Base-by-base conservation (phyloP, 2,113 vertebrate species). In the Toxotes chatareus region DNA sequence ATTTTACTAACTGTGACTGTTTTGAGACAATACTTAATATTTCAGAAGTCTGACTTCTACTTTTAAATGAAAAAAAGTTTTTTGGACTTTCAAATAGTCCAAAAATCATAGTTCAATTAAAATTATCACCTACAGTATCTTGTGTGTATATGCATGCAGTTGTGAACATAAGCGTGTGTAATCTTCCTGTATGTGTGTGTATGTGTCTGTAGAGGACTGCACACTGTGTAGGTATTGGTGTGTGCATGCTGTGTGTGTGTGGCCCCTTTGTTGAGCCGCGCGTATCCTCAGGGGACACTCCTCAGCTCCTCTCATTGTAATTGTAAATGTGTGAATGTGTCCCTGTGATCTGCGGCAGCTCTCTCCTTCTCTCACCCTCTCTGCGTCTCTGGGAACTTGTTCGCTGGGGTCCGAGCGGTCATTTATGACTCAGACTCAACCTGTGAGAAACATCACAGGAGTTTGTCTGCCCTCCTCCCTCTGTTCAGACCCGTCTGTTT, bases 381-480 rank as follows among this genome's bases (percentile, higher is more conserved):
- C 64, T 51, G 57, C 85, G 65, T 73, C 63, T 61, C 60, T 86
- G 79, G 80, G 83, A 86, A 78, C 84, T 80, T 63, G 70, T 73
- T 73, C 0, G 13, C 56, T 49, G 47, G 72, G 67, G 78, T 86
- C 76, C 23, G 8, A 67, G 77, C 44, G 2, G 62, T 46, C 9
- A 11, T 91, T 90, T 87, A 89, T 73, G 73, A 86, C 77, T 84
- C 76, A 61, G 51, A 74, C 63, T 44, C 82, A 76, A 92, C 85
- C 86, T 93, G 88, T 90, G 89, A 92, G 86, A 92, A 92, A 85
- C 90, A 85, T 91, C 87, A 87, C 87, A 88, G 74, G 73, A 76
- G 73, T 62, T 61, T 51, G 16, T 16, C 64, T 61, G 42, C 34
- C 36, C 44, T 23, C 74, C 62, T 42, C 61, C 65, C 67, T 64